Conservation (phyloP, 2,113 vertebrate genomes). For the Gasterosteus nipponicus region DNA sequence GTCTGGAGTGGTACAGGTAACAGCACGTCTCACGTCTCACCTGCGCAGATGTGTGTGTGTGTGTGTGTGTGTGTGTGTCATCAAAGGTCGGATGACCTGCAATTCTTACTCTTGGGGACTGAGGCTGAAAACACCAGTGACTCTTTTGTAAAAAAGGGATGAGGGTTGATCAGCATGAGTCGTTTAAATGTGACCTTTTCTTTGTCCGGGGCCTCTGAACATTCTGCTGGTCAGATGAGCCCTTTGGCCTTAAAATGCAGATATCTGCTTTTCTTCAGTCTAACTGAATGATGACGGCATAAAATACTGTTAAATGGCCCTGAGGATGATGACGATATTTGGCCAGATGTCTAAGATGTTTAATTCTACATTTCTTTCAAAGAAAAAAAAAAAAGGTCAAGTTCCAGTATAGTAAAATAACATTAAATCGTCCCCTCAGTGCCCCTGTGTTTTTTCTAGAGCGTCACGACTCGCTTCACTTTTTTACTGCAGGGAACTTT, state of each 20-base stretch:
- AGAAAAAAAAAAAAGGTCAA: neutral
- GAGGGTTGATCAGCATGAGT: neutral
- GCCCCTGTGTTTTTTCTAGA: conserved; percentile 31
- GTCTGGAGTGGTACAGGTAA: conserved; percentile 97
- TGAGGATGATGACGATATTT: neutral
- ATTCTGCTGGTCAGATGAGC: neutral
- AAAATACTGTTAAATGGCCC: neutral
- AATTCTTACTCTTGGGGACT: too few relatives aligned
- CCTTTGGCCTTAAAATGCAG: neutral
- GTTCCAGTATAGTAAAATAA: neutral
- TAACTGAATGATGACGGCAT: neutral
- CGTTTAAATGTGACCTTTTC: neutral
- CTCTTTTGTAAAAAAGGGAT: neutral
- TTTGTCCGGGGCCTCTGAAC: neutral
- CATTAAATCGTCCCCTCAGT: conserved; percentile 1
- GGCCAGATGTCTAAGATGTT: neutral
- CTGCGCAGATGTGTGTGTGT: conserved; percentile 12
- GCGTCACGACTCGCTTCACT: conserved; percentile 25
- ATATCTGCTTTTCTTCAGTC: neutral
- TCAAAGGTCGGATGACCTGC: too few relatives aligned
- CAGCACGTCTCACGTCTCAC: conserved; percentile 31
- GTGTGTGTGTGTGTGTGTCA: neutral
- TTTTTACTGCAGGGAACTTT: conserved; percentile 28
- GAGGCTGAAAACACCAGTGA: too few relatives aligned
- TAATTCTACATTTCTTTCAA: neutral